Percentiles rank a stretch among this genome's conserved stretches.
phyloP scores from a whole-genome alignment of 2,797 vertebrate genomes.

The Clarias platycephalus region DNA sequence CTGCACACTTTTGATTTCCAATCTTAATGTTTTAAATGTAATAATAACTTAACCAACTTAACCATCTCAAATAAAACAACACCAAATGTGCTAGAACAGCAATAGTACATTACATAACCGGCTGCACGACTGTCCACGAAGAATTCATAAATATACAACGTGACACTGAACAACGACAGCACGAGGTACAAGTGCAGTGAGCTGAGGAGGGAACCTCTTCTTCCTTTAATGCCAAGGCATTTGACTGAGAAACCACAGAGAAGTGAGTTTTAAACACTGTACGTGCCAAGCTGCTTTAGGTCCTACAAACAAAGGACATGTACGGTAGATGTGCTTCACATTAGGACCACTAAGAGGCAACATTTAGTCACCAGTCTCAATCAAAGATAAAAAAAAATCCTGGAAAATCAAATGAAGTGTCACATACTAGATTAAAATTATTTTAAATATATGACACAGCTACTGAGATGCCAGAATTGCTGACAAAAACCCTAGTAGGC shows the following conservation, averaged over 20 bases:
- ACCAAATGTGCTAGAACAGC: not conserved
- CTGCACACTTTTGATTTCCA: not conserved
- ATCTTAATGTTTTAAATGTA: not conserved
- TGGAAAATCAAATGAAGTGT: not conserved
- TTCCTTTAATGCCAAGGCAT: conserved; percentile 42
- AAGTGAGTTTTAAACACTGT: conserved; percentile 13
- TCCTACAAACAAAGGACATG: conserved; percentile 29
- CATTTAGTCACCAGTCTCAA: not conserved
- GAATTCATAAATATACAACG: conserved; percentile 39
- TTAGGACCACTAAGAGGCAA: conserved; percentile 32
- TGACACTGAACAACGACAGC: conserved; percentile 26
- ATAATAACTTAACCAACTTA: not conserved
- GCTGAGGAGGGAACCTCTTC: not conserved
- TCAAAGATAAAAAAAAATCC: not conserved
- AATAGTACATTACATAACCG: conserved; percentile 16
- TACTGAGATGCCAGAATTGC: not conserved
- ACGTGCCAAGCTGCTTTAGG: not conserved
- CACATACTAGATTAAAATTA: not conserved
- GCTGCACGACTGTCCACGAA: not conserved
- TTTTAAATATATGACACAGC: not conserved
- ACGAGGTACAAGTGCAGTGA: not conserved
- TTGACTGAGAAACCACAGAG: conserved; percentile 25
- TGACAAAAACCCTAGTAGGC: not conserved
- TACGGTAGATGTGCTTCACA: not conserved
- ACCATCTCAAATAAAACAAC: not conserved